Percentiles rank a stretch among this genome's conserved stretches.
Conservation (phyloP, 64 coral and sea anemone species). For the Montipora cactus region DNA sequence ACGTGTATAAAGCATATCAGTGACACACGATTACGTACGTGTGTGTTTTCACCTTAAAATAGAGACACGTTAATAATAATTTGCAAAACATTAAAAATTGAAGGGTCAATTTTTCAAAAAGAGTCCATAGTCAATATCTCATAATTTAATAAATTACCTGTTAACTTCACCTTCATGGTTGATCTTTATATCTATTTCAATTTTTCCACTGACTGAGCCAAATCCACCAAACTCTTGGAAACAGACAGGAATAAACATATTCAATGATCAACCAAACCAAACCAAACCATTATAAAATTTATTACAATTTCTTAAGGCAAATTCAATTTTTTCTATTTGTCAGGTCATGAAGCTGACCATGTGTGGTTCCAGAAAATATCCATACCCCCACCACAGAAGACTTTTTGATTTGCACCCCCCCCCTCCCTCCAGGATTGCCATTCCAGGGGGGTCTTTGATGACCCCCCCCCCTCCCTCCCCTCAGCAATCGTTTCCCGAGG, state of each 20-base stretch:
- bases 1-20: too few species aligned
- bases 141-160: conserved; percentile 53
- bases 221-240: conserved; percentile 97
- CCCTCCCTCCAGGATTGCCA: too few species aligned
- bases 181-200: conserved; percentile 98
- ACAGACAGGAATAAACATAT: background rate
- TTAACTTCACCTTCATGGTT: conserved; percentile 99
- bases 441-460: too few species aligned
- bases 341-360: background rate
- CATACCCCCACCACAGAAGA: too few species aligned
- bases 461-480: too few species aligned
- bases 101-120: background rate
- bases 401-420: too few species aligned
- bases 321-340: background rate
- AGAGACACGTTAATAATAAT: too few species aligned
- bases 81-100: too few species aligned
- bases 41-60: too few species aligned
- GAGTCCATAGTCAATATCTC: background rate
- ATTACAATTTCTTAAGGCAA: background rate
- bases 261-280: background rate
- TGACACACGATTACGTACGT: too few species aligned
- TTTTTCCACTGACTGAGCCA: conserved; percentile 98
- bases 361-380: too few species aligned
- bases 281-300: background rate
- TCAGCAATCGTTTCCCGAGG: too few species aligned